Percentiles rank a stretch among this genome's conserved stretches.
Conservation (phyloP, 2,797 vertebrate species). For the Crocodylus rhombifer region DNA sequence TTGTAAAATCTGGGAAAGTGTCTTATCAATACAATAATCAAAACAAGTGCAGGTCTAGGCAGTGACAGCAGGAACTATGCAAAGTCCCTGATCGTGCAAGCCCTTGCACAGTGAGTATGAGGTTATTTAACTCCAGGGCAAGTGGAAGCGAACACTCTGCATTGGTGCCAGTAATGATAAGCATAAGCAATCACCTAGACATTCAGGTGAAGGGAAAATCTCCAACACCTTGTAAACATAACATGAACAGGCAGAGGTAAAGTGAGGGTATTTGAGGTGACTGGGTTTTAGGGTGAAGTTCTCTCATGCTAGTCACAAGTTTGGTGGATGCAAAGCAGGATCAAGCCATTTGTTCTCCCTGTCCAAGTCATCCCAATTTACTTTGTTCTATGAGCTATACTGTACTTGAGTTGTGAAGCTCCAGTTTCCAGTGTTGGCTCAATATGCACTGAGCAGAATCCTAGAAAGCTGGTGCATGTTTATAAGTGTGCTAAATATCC, state of each 20-base stretch:
- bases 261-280: neutral
- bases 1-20: neutral
- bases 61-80: neutral
- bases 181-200: neutral
- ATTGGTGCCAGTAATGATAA: neutral
- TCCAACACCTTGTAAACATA: neutral
- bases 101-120: neutral
- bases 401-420: neutral
- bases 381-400: fast-evolving
- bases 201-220: neutral
- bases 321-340: neutral
- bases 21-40: neutral
- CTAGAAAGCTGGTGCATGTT: neutral
- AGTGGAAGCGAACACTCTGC: neutral
- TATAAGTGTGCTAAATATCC: neutral
- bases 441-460: neutral
- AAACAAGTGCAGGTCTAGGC: neutral
- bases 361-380: neutral
- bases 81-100: neutral
- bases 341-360: neutral
- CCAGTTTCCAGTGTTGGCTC: neutral
- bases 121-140: neutral
- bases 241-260: neutral
- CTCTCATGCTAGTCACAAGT: neutral
- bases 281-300: neutral